These are phyloP conservation scores for Aepyceros melampus DNA, from an alignment of 2,113 vertebrate genomes.

Conservation along the genomic window DNA sequence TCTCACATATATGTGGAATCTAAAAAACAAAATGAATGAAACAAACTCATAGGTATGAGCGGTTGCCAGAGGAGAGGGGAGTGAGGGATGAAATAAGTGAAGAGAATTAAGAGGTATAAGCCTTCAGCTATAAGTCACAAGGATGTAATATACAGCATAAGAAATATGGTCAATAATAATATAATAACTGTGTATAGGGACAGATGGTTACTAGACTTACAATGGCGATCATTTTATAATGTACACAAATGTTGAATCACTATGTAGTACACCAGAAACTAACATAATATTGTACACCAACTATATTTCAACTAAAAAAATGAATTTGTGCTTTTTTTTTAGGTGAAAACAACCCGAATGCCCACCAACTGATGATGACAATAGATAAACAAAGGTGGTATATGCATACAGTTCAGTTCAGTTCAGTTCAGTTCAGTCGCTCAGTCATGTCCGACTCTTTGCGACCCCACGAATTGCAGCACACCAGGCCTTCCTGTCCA, in stretches of 20 bases:
- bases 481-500: too few species aligned
- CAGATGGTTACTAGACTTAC: not conserved
- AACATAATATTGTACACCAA: not conserved
- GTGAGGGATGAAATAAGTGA: not conserved
- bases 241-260: not conserved
- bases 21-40: not conserved
- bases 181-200: not conserved
- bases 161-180: not conserved
- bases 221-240: not conserved
- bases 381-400: not conserved
- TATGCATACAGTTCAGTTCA: too few species aligned
- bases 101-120: not conserved
- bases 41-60: not conserved
- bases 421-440: too few species aligned
- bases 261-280: not conserved
- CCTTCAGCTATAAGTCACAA: not conserved
- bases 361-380: not conserved
- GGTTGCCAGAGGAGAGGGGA: not conserved
- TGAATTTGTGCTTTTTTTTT: not conserved
- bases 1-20: not conserved
- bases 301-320: not conserved
- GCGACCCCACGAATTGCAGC: too few species aligned
- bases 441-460: too few species aligned
- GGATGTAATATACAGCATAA: not conserved
- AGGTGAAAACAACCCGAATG: not conserved